Conservation (phyloP, 1,140 invertebrate species). For the Plectrocnemia conspersa region DNA sequence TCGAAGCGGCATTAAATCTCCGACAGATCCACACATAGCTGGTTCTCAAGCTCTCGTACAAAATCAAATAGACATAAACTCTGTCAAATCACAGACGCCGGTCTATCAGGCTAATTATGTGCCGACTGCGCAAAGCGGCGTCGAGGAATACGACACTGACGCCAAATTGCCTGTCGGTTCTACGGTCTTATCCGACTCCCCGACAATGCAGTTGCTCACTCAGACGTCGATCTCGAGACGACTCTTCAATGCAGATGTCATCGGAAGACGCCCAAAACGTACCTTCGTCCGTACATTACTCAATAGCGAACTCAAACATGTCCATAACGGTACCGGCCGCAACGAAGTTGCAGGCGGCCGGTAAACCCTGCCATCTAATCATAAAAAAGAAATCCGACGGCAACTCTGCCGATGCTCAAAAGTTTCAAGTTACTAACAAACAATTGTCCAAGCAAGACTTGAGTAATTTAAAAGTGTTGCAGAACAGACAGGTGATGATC, state of each 20-base stretch:
- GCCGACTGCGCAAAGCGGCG: slow-evolving; percentile 41
- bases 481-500: slow-evolving; percentile 45
- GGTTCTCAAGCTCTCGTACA: slow-evolving; percentile 31
- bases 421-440: slow-evolving; percentile 45
- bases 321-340: slow-evolving; percentile 38
- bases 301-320: slow-evolving; percentile 22
- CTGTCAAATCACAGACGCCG: slow-evolving; percentile 30
- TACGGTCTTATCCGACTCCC: slow-evolving; percentile 40
- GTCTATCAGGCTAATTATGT: slow-evolving; percentile 48
- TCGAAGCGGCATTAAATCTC: slow-evolving; percentile 33
- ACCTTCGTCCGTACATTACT: not conserved
- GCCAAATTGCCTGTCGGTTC: slow-evolving; percentile 42
- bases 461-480: slow-evolving; percentile 42
- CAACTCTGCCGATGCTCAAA: slow-evolving; percentile 37
- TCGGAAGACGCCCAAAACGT: slow-evolving; percentile 35
- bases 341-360: slow-evolving; percentile 38
- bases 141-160: slow-evolving; percentile 43
- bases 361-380: slow-evolving; percentile 46
- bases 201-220: slow-evolving; percentile 44
- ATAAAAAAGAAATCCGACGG: slow-evolving; percentile 43
- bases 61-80: slow-evolving; percentile 21
- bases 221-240: slow-evolving; percentile 44
- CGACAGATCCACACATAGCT: slow-evolving; percentile 30
- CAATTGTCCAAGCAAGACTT: slow-evolving; percentile 48
- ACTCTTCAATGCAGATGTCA: slow-evolving; percentile 40